Evolutionary conservation across 1,140 invertebrate genomes (phyloP), one percentile per base, ranked within the genome.

Genomic region (Branchinecta lynchi): DNA sequence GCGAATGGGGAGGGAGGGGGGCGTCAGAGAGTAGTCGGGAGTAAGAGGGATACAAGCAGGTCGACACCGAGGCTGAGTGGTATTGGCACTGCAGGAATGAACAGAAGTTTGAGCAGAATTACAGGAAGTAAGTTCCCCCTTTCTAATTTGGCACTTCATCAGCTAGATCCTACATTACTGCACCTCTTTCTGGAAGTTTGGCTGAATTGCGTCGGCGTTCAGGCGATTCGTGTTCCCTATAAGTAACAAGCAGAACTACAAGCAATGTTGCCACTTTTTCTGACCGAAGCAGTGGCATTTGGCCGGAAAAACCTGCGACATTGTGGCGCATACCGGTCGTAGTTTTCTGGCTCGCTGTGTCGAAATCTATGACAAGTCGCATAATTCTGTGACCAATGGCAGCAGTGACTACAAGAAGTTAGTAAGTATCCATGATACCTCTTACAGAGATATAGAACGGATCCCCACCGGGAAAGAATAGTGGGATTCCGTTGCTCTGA

Each of bases 91-190:
- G 17, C 51, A 60, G 51, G 51, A 60, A 60, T 60, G 51, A 60
- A 60, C 17, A 60, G 51, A 60, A 60, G 51, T 60, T 60, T 60
- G 51, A 20, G 51, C 12, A 60, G 51, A 60, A 60, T 60, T 20
- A 60, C 51, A 15, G 51, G 51, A 60, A 60, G 51, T 60, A 60
- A 60, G 51, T 60, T 3, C 12, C 12, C 17, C 2, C 51, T 60
- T 60, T 60, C 6, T 12, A 60, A 15, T 60, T 60, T 6, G 17
- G 17, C 12, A 60, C 51, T 60, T 60, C 17, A 60, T 12, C 12
- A 20, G 12, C 17, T 12, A 6, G 51, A 20, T 12, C 51, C 17
- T 60, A 60, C 12, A 15, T 60, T 60, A 20, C 32, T 32, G 32
- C 1, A 32, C 32, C 32, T 32, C 51, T 60, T 60, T 15, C 51